A percentile compares a stretch with the other conserved stretches of the same genome.
phyloP scores from a whole-genome alignment of 2,797 vertebrate species.

The Sebastes trivittatus region DNA sequence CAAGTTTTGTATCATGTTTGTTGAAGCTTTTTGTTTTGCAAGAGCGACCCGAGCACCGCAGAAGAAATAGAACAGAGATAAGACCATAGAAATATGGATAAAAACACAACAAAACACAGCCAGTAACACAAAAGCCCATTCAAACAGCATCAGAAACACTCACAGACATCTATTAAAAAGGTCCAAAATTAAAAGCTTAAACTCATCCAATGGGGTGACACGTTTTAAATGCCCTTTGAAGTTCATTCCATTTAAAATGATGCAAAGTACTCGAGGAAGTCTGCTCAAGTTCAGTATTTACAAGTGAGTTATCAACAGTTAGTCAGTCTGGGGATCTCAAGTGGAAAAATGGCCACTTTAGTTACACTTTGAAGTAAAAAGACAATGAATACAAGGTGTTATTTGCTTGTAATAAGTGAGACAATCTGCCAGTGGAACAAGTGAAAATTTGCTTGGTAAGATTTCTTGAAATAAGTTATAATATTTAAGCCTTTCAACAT shows the following conservation, averaged over 20 bases:
- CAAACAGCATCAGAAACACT: background rate
- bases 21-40: background rate
- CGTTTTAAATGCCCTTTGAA: background rate
- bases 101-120: background rate
- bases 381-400: too few species aligned
- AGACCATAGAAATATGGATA: background rate
- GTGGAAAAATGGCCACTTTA: too few species aligned
- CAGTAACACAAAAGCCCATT: background rate
- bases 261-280: background rate
- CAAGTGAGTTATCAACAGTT: background rate
- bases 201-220: background rate
- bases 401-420: too few species aligned
- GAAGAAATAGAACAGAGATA: background rate
- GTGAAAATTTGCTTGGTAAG: too few species aligned
- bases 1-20: background rate
- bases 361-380: too few species aligned
- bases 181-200: background rate
- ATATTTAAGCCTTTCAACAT: too few species aligned
- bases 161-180: background rate
- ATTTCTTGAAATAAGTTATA: too few species aligned
- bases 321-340: background rate
- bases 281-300: background rate
- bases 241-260: background rate
- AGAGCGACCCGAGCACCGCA: background rate
- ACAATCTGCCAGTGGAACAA: too few species aligned